Conservation (phyloP, 1,140 invertebrate species). For the Bathynomus jamesi region DNA sequence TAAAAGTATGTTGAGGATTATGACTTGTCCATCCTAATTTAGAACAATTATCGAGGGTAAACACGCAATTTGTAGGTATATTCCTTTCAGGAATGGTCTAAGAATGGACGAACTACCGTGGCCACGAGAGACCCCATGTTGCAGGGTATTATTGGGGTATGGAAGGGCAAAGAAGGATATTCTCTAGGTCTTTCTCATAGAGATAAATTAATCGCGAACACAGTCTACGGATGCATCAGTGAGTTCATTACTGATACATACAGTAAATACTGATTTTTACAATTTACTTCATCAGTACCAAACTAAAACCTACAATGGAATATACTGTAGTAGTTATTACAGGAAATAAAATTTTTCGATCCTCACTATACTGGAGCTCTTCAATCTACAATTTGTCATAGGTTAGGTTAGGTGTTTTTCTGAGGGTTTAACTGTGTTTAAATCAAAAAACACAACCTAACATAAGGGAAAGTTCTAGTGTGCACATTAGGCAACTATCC, state of each 20-base stretch:
- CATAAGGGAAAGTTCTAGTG: no score
- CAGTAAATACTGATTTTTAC: not conserved
- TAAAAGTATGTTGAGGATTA: no score
- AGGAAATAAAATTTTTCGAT: not conserved
- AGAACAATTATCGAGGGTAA: no score
- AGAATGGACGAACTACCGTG: conserved; percentile 27
- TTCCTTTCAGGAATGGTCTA: conserved; percentile 23
- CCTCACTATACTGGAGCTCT: not conserved
- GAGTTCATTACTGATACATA: not conserved
- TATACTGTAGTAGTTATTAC: not conserved
- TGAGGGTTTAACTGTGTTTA: not conserved
- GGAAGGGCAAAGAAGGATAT: conserved; percentile 19
- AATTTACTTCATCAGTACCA: no score
- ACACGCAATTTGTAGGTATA: not conserved
- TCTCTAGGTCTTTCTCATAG: conserved; percentile 30
- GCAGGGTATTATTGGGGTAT: conserved; percentile 23
- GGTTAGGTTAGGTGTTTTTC: no score
- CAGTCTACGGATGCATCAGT: conserved; percentile 28
- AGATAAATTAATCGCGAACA: conserved; percentile 32
- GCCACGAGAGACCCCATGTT: conserved; percentile 28
- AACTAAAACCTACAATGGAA: no score
- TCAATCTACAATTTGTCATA: not conserved
- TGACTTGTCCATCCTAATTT: no score
- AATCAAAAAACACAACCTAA: not conserved
- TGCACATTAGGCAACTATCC: no score